Evolutionary conservation across 2,113 vertebrate species (phyloP).

Genomic region (Ancistrus triradiatus): DNA sequence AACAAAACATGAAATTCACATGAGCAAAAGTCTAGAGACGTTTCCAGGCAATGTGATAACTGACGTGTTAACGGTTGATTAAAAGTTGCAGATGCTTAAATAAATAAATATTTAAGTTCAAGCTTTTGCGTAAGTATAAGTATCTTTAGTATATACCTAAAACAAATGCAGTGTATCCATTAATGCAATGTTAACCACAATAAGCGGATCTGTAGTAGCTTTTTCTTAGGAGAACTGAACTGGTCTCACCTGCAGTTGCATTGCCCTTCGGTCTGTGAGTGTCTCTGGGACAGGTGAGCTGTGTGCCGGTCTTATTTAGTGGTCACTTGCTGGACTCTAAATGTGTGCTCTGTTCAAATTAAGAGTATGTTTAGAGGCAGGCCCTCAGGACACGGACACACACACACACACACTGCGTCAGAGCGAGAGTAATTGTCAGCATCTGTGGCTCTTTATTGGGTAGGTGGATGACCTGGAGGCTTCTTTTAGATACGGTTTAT

Average conservation of each 20-base stretch:
- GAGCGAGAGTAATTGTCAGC: slow-evolving; percentile 51
- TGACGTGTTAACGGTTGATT: too few relatives aligned
- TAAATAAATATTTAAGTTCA: too few relatives aligned
- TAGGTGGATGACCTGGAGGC: slow-evolving; percentile 59
- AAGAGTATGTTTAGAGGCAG: background rate
- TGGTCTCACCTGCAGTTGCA: slow-evolving; percentile 42
- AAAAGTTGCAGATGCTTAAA: too few relatives aligned
- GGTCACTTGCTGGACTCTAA: slow-evolving; percentile 12
- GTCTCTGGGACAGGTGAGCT: slow-evolving; percentile 40
- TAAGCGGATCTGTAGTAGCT: background rate
- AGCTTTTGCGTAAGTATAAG: too few relatives aligned
- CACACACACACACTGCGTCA: slow-evolving; percentile 23
- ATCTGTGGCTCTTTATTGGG: slow-evolving; percentile 60
- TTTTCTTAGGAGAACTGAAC: background rate
- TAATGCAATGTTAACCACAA: background rate
- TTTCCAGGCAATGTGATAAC: too few relatives aligned
- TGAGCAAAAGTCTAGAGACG: too few relatives aligned
- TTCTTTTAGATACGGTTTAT: slow-evolving; percentile 39
- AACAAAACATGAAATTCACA: too few relatives aligned
- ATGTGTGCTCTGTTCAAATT: slow-evolving; percentile 19
- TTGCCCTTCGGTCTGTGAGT: slow-evolving; percentile 34
- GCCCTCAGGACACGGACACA: background rate
- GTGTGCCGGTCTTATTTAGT: background rate
- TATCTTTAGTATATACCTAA: too few relatives aligned
- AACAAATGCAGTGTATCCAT: too few relatives aligned